Conservation (phyloP, 2,113 vertebrate species). For the Pomatorhinus ruficollis region DNA sequence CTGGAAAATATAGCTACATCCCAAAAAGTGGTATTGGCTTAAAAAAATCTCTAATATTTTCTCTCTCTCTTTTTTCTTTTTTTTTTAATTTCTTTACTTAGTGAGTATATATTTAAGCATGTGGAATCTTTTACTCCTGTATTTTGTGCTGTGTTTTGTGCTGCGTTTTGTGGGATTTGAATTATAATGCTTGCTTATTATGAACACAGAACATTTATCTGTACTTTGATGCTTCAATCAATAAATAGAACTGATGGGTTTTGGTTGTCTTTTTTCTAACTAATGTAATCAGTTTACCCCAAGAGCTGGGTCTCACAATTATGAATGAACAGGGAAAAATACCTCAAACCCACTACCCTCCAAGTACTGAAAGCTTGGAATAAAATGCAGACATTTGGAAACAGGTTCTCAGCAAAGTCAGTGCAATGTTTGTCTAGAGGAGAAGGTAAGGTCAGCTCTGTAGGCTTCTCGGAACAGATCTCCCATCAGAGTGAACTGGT, state of each 20-base stretch:
- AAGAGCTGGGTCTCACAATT: not conserved
- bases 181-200: not conserved
- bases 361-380: not conserved
- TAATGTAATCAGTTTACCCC: not conserved
- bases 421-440: not conserved
- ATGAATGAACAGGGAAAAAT: not conserved
- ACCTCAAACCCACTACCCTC: fast-evolving
- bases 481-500: not conserved
- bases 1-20: not conserved
- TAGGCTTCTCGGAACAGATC: not conserved
- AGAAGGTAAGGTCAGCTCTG: not conserved
- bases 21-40: not conserved
- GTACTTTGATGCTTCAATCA: not conserved
- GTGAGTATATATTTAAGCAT: not conserved
- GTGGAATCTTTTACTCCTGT: not conserved
- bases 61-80: not conserved
- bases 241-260: not conserved
- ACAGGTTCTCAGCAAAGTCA: not conserved
- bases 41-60: not conserved
- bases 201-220: not conserved
- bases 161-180: not conserved
- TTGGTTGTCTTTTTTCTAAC: too few species aligned
- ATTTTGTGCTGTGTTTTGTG: not conserved
- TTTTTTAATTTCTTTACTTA: not conserved
- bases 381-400: not conserved